Conservation (phyloP, 2,888 invertebrate genomes). For the Scaptomyza reducta region DNA sequence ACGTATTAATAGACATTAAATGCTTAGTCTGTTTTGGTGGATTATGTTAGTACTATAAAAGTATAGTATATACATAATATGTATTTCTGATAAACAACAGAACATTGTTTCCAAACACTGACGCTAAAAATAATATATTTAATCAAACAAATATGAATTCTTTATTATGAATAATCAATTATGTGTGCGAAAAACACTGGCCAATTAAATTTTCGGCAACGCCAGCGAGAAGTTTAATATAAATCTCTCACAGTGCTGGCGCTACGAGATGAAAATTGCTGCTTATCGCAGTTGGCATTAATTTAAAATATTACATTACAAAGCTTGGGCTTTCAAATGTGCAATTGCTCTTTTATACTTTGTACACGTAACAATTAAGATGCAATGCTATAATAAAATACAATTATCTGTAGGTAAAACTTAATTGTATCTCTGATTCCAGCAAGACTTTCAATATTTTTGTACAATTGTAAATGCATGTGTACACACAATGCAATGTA, state of each 20-base stretch:
- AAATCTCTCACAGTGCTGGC: conserved; percentile 79
- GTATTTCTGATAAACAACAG: neutral
- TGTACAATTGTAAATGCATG: conserved; percentile 66
- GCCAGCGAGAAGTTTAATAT: conserved; percentile 83
- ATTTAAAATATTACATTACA: conserved; percentile 46
- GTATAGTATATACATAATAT: too few relatives aligned
- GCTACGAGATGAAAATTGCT: conserved; percentile 42
- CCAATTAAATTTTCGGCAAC: conserved; percentile 36
- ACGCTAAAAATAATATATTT: neutral
- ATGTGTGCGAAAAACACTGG: conserved; percentile 29
- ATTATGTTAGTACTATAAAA: too few relatives aligned
- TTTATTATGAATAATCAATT: conserved; percentile 28
- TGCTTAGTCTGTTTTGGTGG: neutral
- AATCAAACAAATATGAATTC: conserved; percentile 2
- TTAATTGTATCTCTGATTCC: conserved; percentile 63
- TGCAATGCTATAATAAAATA: conserved; percentile 48
- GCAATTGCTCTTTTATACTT: conserved; percentile 38
- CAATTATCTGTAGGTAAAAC: conserved; percentile 63
- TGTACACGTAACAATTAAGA: conserved; percentile 41
- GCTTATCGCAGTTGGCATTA: conserved; percentile 33
- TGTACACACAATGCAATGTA: conserved; percentile 6
- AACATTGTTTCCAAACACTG: neutral
- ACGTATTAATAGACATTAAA: neutral
- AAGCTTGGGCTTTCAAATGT: conserved; percentile 46
- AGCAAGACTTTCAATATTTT: conserved; percentile 38